Percentiles rank a stretch among this genome's conserved stretches.
Evolutionary conservation across 1,140 invertebrate species (phyloP).

Genomic region (Aphidius ervi): DNA sequence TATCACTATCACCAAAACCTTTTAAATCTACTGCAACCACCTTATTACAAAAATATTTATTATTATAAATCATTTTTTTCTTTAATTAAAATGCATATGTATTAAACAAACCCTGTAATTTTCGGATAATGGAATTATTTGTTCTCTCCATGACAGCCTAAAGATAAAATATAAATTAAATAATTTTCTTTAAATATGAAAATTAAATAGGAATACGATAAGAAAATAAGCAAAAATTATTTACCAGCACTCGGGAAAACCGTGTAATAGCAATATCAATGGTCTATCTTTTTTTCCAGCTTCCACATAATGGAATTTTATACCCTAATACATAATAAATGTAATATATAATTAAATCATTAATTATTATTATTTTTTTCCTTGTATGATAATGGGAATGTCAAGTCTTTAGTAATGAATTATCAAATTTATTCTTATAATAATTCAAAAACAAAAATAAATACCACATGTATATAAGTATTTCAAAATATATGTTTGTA

Average conservation of each 20-base stretch:
- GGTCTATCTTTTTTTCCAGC: slow-evolving; percentile 57
- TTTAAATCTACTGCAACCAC: slow-evolving; percentile 75
- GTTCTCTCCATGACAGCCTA: slow-evolving; percentile 61
- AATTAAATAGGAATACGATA: too few species aligned
- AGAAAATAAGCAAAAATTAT: too few species aligned
- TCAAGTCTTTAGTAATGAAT: too few species aligned
- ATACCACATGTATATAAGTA: neutral
- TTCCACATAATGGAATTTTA: slow-evolving; percentile 76
- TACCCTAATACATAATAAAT: slow-evolving; percentile 49
- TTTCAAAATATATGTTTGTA: neutral
- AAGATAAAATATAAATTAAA: too few species aligned
- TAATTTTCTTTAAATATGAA: too few species aligned
- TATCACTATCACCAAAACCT: slow-evolving; percentile 79
- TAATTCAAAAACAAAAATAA: too few species aligned
- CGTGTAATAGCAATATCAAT: slow-evolving; percentile 67
- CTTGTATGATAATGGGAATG: too few species aligned
- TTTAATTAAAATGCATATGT: neutral
- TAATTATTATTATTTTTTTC: too few species aligned
- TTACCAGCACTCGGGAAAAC: slow-evolving; percentile 72
- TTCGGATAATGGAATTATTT: slow-evolving; percentile 57
- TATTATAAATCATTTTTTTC: neutral
- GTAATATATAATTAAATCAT: too few species aligned
- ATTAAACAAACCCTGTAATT: slow-evolving; percentile 50
- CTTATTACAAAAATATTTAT: slow-evolving; percentile 45
- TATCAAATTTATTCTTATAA: too few species aligned